Evolutionary conservation across 2,888 invertebrate genomes (phyloP).

Genomic region (Melanophora roralis): DNA sequence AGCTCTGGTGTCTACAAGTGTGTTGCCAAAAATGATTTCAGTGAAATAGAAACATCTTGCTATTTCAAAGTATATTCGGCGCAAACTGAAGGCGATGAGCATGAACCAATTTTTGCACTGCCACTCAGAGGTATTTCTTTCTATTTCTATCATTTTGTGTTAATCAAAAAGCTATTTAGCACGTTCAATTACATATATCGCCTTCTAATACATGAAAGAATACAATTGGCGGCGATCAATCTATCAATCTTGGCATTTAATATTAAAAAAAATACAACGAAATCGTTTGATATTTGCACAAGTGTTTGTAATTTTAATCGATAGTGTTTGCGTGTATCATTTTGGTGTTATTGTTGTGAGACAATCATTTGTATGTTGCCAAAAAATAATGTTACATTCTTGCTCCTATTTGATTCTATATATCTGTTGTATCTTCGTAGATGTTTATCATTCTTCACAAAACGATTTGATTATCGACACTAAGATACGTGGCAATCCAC

Average conservation of each 20-base stretch:
- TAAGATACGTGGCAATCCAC: slow-evolving; percentile 86
- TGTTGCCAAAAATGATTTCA: slow-evolving; percentile 86
- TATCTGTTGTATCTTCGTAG: slow-evolving; percentile 76
- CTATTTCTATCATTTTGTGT: slow-evolving; percentile 29
- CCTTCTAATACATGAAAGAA: no score
- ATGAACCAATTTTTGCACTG: slow-evolving; percentile 76
- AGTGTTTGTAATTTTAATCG: slow-evolving; percentile 25
- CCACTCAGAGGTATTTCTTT: slow-evolving; percentile 82
- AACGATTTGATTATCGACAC: slow-evolving; percentile 88
- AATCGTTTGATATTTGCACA: slow-evolving; percentile 45
- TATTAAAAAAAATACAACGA: slow-evolving; percentile 24
- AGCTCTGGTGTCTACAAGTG: slow-evolving; percentile 91
- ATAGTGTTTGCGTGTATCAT: neutral
- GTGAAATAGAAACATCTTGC: slow-evolving; percentile 84
- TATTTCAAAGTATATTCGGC: slow-evolving; percentile 79
- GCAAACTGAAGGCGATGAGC: slow-evolving; percentile 74
- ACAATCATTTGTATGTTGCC: slow-evolving; percentile 40
- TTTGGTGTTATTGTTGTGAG: slow-evolving; percentile 1
- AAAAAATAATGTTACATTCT: slow-evolving; percentile 44
- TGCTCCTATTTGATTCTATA: slow-evolving; percentile 15
- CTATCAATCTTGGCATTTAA: slow-evolving; percentile 14
- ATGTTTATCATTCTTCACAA: slow-evolving; percentile 84
- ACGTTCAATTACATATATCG: no score
- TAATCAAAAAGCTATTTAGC: neutral
- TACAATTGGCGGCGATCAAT: slow-evolving; percentile 23